Percentiles rank a stretch among this genome's conserved stretches.
Evolutionary conservation across 2,888 invertebrate genomes (phyloP).

Genomic region (Thelaira solivaga): DNA sequence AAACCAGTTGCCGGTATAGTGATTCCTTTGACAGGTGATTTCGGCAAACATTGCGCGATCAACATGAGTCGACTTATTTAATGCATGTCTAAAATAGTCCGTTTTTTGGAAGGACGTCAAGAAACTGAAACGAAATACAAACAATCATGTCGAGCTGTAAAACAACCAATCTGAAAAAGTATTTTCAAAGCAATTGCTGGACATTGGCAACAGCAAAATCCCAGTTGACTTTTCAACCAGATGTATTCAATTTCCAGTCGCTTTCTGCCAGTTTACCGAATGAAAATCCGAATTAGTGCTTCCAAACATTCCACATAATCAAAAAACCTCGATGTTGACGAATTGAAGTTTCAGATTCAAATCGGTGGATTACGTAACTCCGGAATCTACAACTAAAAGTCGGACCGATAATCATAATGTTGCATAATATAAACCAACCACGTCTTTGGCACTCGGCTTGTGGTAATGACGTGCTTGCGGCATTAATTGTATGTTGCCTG

Average conservation of each 20-base stretch:
- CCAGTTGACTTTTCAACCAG: conserved; percentile 48
- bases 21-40: conserved; percentile 50
- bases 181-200: conserved; percentile 57
- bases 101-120: conserved; percentile 27
- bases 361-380: not conserved
- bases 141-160: conserved; percentile 23
- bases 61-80: conserved; percentile 46
- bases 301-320: conserved; percentile 35
- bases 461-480: conserved; percentile 34
- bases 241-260: conserved; percentile 11
- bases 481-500: conserved; percentile 42
- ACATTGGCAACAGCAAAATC: conserved; percentile 57
- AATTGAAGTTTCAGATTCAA: not conserved
- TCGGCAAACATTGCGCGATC: conserved; percentile 45
- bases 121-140: conserved; percentile 16
- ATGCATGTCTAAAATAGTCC: conserved; percentile 43
- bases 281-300: conserved; percentile 18
- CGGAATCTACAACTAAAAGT: conserved; percentile 38
- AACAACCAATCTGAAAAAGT: conserved; percentile 17
- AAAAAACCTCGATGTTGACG: conserved; percentile 3
- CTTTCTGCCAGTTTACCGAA: conserved; percentile 11
- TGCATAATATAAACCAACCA: no score
- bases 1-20: conserved; percentile 26
- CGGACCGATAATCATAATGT: conserved; percentile 35
- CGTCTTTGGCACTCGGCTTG: conserved; percentile 40